Evolutionary conservation across 1,140 invertebrate genomes (phyloP).

Genomic region (Coboldia fuscipes): DNA sequence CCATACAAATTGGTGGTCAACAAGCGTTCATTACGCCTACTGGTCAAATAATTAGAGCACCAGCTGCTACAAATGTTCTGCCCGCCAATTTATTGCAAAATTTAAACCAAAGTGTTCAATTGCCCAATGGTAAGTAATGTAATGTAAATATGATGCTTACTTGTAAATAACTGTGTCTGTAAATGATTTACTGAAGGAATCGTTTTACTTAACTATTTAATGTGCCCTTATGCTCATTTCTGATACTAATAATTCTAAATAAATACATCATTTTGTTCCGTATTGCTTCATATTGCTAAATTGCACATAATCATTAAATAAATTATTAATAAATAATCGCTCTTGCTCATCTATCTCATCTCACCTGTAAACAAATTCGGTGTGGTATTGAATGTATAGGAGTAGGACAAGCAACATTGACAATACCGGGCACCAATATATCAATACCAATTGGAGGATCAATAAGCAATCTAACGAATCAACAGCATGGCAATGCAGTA

Average conservation of each 20-base stretch:
- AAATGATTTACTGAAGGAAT: no score
- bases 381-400: constrained; percentile 13
- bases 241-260: not conserved
- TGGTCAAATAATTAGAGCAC: constrained; percentile 40
- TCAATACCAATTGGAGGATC: constrained; percentile 27
- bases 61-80: constrained; percentile 10
- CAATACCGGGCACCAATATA: constrained; percentile 31
- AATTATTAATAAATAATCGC: not conserved
- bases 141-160: constrained; percentile 4
- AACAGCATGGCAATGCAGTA: not conserved
- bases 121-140: constrained; percentile 22
- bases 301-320: not conserved
- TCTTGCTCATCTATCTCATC: constrained; percentile 6
- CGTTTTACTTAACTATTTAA: no score
- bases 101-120: constrained; percentile 31
- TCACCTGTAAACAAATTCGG: constrained; percentile 2
- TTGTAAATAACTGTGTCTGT: constrained; percentile 11
- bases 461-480: constrained; percentile 4
- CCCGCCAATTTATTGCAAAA: constrained; percentile 32
- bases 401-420: constrained; percentile 27
- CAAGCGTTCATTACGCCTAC: constrained; percentile 28
- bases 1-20: constrained; percentile 18
- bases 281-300: constrained; percentile 1
- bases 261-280: not conserved
- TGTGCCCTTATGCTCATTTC: constrained; percentile 5